phyloP scores from a whole-genome alignment of 2,797 vertebrate genomes.

The Scolopax bukidnonensis region DNA sequence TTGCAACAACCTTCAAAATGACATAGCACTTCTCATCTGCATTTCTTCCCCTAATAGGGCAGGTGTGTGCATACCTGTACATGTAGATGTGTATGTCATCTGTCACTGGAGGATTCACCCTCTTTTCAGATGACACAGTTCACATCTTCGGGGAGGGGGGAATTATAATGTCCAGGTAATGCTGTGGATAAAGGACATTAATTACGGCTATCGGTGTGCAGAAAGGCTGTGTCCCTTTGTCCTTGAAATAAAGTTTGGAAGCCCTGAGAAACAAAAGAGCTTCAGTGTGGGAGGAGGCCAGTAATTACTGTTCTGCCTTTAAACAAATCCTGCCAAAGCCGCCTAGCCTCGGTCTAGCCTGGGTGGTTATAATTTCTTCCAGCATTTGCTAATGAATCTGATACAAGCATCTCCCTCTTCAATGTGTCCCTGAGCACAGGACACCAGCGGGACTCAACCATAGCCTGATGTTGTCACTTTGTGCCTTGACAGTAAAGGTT shows the following conservation, averaged over 20 bases:
- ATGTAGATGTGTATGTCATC: background rate
- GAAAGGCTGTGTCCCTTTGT: background rate
- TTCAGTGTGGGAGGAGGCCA: background rate
- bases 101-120: background rate
- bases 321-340: background rate
- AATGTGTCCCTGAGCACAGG: fast-evolving
- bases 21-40: background rate
- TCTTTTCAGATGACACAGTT: background rate
- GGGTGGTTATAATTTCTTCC: background rate
- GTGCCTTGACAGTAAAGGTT: background rate
- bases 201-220: background rate
- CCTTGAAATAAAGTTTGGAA: slow-evolving; percentile 1
- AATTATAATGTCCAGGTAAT: background rate
- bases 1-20: background rate
- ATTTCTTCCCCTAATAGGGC: background rate
- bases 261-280: background rate
- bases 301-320: background rate
- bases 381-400: background rate
- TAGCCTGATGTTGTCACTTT: background rate
- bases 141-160: background rate
- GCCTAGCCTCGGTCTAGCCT: background rate
- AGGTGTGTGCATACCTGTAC: background rate
- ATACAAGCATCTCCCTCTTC: background rate
- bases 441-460: fast-evolving
- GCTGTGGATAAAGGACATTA: background rate